Conservation (phyloP, 2,113 vertebrate genomes). For the Pedetes capensis region DNA sequence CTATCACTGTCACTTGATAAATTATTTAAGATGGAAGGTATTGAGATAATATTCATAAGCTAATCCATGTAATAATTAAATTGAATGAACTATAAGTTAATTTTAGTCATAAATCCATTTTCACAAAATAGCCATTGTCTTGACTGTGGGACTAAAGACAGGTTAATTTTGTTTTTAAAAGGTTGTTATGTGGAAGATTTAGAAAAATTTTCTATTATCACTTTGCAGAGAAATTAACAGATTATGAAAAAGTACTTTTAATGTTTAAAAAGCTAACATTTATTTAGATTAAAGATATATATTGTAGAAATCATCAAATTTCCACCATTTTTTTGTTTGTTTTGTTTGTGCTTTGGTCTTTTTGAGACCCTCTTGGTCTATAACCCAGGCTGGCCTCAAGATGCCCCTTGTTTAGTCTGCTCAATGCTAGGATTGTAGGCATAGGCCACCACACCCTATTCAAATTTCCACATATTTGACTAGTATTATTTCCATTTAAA, state of each 20-base stretch:
- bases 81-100: not conserved
- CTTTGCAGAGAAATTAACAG: not conserved
- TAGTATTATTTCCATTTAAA: not conserved
- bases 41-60: not conserved
- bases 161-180: not conserved
- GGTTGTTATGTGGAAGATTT: not conserved
- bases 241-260: not conserved
- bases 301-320: not conserved
- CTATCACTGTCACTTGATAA: conserved; percentile 6
- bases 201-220: not conserved
- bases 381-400: too few relatives aligned
- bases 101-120: not conserved
- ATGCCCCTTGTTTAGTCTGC: too few relatives aligned
- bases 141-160: not conserved
- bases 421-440: too few relatives aligned
- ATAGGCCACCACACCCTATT: too few relatives aligned
- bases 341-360: too few relatives aligned
- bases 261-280: not conserved
- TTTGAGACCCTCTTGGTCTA: too few relatives aligned
- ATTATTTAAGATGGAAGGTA: not conserved
- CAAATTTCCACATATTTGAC: not conserved
- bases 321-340: too few relatives aligned
- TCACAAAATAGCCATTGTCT: not conserved
- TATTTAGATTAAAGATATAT: not conserved
- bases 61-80: not conserved